A percentile compares a stretch with the other conserved stretches of the same genome.
Conservation (phyloP, 2,113 vertebrate genomes). For the Strix uralensis region DNA sequence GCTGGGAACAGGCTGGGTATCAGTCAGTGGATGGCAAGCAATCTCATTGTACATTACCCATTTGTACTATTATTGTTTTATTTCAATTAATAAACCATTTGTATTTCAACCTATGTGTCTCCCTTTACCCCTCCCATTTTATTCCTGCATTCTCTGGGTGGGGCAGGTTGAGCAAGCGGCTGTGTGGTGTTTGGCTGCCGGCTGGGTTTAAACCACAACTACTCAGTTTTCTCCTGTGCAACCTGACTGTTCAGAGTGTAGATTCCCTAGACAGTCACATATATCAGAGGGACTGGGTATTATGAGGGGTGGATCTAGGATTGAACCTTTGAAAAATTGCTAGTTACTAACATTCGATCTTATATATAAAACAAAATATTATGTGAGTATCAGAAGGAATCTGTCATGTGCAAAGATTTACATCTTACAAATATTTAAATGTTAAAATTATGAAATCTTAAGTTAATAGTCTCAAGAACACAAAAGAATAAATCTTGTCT, state of each 20-base stretch:
- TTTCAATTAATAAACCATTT: too few species aligned
- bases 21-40: too few species aligned
- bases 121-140: too few species aligned
- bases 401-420: not conserved
- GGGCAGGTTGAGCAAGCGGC: too few species aligned
- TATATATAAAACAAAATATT: not conserved
- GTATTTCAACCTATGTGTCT: too few species aligned
- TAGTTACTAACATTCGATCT: accelerated
- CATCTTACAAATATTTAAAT: not conserved
- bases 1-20: too few species aligned
- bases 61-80: too few species aligned
- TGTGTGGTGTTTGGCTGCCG: too few species aligned
- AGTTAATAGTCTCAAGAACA: not conserved
- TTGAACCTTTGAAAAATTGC: not conserved
- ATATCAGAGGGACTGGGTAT: not conserved
- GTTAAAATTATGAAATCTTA: not conserved
- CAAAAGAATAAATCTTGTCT: not conserved
- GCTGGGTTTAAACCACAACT: too few species aligned
- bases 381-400: not conserved
- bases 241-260: not conserved
- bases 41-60: too few species aligned
- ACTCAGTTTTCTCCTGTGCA: not conserved
- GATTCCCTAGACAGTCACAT: not conserved
- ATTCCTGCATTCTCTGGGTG: too few species aligned
- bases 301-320: not conserved